These are phyloP conservation scores for Limnephilus marmoratus DNA, from an alignment of 2,888 invertebrate species.

Conservation along the genomic window DNA sequence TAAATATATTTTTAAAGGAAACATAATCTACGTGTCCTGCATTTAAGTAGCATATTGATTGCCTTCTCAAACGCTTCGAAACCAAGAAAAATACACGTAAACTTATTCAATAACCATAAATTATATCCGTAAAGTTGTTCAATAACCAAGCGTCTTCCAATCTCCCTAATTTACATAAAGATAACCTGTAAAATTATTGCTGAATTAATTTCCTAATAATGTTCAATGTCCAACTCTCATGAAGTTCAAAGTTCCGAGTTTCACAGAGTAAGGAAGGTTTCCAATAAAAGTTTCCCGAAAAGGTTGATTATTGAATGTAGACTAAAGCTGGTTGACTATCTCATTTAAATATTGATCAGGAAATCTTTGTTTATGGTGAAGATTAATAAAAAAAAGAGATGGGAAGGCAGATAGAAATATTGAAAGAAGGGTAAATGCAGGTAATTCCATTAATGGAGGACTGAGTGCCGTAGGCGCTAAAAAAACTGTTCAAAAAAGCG, in stretches of 20 bases:
- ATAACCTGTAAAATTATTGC: background rate
- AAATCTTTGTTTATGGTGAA: background rate
- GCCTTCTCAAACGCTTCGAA: background rate
- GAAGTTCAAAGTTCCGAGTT: background rate
- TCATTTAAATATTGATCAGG: background rate
- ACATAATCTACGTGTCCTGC: background rate
- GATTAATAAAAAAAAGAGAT: background rate
- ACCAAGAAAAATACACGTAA: background rate
- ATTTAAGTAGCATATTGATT: background rate
- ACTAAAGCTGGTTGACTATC: background rate
- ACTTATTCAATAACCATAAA: background rate
- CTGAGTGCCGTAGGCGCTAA: too few species aligned
- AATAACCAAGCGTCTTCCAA: background rate
- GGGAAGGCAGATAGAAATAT: too few species aligned
- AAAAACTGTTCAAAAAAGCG: too few species aligned
- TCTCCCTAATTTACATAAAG: background rate
- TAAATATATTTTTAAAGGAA: background rate
- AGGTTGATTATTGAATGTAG: background rate
- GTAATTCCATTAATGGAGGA: too few species aligned
- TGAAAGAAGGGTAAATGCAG: too few species aligned
- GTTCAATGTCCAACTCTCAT: background rate
- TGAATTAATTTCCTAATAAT: background rate
- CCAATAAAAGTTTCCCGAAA: background rate
- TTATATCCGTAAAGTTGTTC: background rate
- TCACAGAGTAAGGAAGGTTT: background rate